A percentile compares a stretch with the other conserved stretches of the same genome.
These are phyloP conservation scores for Uria aalge DNA, from an alignment of 2,113 vertebrate genomes.

Conservation along the genomic window DNA sequence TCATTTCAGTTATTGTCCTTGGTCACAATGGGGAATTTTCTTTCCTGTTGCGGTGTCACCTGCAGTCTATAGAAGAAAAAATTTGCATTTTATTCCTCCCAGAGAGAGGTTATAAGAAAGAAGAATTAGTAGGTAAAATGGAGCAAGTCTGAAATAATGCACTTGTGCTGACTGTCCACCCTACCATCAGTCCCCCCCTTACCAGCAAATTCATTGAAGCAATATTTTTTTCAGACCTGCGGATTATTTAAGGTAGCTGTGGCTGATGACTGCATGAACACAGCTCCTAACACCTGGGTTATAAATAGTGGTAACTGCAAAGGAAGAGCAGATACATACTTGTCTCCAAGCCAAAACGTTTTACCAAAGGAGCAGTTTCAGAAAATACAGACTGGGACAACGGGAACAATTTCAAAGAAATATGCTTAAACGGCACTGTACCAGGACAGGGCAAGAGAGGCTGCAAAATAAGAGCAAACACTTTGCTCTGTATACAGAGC, in stretches of 20 bases:
- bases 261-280: background rate
- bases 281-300: slow-evolving; percentile 33
- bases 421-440: background rate
- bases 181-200: background rate
- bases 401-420: background rate
- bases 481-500: background rate
- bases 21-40: background rate
- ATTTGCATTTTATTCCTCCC: background rate
- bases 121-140: background rate
- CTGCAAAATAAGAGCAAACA: background rate
- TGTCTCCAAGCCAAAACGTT: background rate
- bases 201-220: background rate
- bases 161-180: background rate
- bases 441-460: background rate
- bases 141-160: background rate
- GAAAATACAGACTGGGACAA: background rate
- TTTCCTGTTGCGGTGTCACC: background rate
- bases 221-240: background rate
- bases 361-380: background rate
- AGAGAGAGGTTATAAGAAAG: background rate
- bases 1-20: background rate
- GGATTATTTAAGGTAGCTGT: slow-evolving; percentile 1
- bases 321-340: background rate
- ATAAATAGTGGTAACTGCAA: slow-evolving; percentile 5
- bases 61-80: background rate